Conservation (phyloP, 2,797 vertebrate species). For the Semaprochilodus insignis region DNA sequence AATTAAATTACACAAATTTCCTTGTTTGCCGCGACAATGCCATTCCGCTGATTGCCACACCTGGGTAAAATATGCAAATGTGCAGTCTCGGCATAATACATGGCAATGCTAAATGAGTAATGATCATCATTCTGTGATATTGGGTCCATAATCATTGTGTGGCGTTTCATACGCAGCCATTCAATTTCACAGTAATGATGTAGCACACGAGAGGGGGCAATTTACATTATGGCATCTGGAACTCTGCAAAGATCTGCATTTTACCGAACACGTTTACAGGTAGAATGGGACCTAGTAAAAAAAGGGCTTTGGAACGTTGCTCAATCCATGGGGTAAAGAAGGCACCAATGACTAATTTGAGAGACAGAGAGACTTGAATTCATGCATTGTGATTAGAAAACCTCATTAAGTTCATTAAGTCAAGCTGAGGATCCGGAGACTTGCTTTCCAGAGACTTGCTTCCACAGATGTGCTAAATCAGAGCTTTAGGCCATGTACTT, state of each 20-base stretch:
- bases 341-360: slow-evolving; percentile 75
- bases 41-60: slow-evolving; percentile 63
- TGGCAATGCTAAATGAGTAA: slow-evolving; percentile 57
- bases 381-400: slow-evolving; percentile 75
- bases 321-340: slow-evolving; percentile 74
- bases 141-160: slow-evolving; percentile 59
- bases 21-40: slow-evolving; percentile 57
- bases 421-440: slow-evolving; percentile 72
- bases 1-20: slow-evolving; percentile 63
- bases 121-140: slow-evolving; percentile 59
- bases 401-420: slow-evolving; percentile 81
- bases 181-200: slow-evolving; percentile 60
- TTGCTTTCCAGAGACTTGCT: slow-evolving; percentile 68
- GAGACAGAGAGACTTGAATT: slow-evolving; percentile 69
- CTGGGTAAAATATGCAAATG: slow-evolving; percentile 65
- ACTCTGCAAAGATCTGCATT: slow-evolving; percentile 36
- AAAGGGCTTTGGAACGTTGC: slow-evolving; percentile 12
- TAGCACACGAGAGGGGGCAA: slow-evolving; percentile 44
- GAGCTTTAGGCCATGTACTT: background rate
- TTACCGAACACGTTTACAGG: slow-evolving; percentile 2
- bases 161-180: slow-evolving; percentile 52
- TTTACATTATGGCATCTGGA: slow-evolving; percentile 38
- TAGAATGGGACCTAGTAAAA: slow-evolving; percentile 14
- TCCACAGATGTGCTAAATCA: slow-evolving; percentile 59
- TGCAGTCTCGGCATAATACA: slow-evolving; percentile 44